Conservation (phyloP, 2,888 invertebrate genomes). For the Eugnorisma glareosa region DNA sequence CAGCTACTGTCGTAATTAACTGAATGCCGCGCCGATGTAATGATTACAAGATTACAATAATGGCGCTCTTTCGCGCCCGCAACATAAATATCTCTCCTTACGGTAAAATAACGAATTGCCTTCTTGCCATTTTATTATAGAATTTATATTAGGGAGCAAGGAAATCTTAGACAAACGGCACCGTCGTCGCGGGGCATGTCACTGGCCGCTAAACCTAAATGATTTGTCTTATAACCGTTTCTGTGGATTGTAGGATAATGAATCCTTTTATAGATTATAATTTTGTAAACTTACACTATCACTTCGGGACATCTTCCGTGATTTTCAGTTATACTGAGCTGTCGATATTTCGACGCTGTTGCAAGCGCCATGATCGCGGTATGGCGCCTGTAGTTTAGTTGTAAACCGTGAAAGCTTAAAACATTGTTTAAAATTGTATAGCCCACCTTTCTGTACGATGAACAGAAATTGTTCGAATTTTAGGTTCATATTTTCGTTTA, state of each 20-base stretch:
- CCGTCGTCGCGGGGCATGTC: no score
- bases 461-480: neutral
- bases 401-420: no score
- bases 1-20: slow-evolving; percentile 12
- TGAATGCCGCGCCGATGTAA: slow-evolving; percentile 18
- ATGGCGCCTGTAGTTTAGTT: no score
- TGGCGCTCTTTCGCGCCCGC: neutral
- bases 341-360: no score
- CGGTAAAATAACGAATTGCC: neutral
- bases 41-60: slow-evolving; percentile 32
- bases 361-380: no score
- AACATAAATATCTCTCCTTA: slow-evolving; percentile 13
- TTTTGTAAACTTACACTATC: neutral
- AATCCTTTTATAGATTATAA: neutral
- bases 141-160: neutral
- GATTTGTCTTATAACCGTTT: neutral
- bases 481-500: neutral
- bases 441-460: neutral
- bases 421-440: neutral
- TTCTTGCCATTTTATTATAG: neutral
- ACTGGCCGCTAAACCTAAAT: neutral
- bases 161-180: neutral
- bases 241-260: neutral
- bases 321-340: no score
- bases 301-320: no score